Conservation (phyloP, 2,797 vertebrate species). For the Pampus argenteus region DNA sequence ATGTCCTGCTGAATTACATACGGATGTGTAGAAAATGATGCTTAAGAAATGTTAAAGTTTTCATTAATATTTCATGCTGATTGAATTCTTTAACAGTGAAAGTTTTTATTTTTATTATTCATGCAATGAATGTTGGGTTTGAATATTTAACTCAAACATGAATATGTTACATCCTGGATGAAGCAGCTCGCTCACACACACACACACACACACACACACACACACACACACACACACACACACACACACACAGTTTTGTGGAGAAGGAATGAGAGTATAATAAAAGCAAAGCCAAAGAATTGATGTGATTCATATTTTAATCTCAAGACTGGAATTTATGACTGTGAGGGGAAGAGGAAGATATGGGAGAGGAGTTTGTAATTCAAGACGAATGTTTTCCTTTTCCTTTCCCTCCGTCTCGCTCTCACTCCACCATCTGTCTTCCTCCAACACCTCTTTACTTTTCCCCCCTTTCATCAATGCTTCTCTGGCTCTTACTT, state of each 20-base stretch:
- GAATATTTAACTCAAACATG: neutral
- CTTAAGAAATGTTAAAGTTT: neutral
- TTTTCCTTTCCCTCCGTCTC: neutral
- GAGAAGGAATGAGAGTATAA: neutral
- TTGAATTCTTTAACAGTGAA: neutral
- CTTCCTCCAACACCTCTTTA: neutral
- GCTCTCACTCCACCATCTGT: neutral
- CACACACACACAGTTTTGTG: neutral
- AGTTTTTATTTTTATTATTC: neutral
- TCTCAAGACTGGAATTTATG: conserved; percentile 20
- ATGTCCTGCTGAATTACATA: neutral
- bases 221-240: too few species aligned
- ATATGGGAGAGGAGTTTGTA: conserved; percentile 1
- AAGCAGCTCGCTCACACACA: neutral
- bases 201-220: too few species aligned
- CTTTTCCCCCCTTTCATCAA: neutral
- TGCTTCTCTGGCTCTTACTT: neutral
- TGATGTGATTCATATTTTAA: conserved; percentile 30
- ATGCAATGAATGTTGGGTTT: neutral
- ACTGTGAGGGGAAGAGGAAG: neutral
- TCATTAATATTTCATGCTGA: conserved; percentile 5
- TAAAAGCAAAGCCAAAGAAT: neutral
- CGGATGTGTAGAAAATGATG: neutral
- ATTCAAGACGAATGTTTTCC: conserved; percentile 2
- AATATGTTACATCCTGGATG: neutral